Conservation (phyloP, 2,113 vertebrate genomes). For the Oncorhynchus nerka region DNA sequence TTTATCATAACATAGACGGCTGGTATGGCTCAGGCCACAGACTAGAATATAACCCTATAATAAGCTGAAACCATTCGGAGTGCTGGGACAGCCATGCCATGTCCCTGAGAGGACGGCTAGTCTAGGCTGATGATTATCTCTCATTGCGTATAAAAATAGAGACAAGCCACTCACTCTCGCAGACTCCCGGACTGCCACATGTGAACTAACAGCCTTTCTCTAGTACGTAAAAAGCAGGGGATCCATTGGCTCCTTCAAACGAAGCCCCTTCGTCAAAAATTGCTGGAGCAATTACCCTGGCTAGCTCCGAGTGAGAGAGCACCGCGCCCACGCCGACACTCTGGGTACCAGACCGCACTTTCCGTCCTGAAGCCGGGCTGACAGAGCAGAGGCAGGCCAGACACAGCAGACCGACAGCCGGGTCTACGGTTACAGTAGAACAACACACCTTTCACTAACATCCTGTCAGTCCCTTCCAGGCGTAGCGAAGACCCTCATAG, state of each 20-base stretch:
- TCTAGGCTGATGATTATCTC: neutral
- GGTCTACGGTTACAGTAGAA: conserved; percentile 54
- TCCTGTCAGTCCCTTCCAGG: conserved; percentile 18
- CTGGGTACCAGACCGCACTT: conserved; percentile 52
- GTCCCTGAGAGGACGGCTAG: neutral
- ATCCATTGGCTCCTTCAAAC: neutral
- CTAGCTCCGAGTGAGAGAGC: conserved; percentile 56
- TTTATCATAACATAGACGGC: conserved; percentile 22
- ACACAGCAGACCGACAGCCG: conserved; percentile 32
- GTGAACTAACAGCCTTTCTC: conserved; percentile 37
- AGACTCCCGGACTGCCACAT: conserved; percentile 24
- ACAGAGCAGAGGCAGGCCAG: conserved; percentile 35
- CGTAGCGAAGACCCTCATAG: neutral
- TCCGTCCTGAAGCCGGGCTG: conserved; percentile 26
- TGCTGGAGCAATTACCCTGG: conserved; percentile 66
- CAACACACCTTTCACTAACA: conserved; percentile 52
- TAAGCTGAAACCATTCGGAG: conserved; percentile 23
- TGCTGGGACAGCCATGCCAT: neutral
- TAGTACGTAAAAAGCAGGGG: conserved; percentile 48
- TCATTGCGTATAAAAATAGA: conserved; percentile 5
- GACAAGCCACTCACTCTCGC: conserved; percentile 3
- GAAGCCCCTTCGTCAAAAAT: conserved; percentile 66
- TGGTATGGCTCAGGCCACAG: conserved; percentile 32
- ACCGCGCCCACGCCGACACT: conserved; percentile 30
- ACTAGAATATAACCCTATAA: conserved; percentile 12